Conservation (phyloP, 1,140 invertebrate species). For the Sinonovacula constricta region DNA sequence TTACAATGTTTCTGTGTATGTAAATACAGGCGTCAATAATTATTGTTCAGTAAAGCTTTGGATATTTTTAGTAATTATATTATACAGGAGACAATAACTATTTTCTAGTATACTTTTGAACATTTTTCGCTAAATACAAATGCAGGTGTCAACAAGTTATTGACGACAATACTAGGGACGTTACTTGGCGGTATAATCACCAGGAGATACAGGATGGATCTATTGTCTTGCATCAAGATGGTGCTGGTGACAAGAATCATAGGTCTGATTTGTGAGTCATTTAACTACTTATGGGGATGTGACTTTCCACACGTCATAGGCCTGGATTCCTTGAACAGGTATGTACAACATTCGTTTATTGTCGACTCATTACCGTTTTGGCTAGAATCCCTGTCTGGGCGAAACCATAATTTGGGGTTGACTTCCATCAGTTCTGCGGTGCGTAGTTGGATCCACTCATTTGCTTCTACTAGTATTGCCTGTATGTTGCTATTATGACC, state of each 20-base stretch:
- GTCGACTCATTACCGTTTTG: background rate
- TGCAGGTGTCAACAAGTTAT: conserved; percentile 31
- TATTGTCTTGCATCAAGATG: conserved; percentile 31
- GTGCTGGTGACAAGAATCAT: conserved; percentile 6
- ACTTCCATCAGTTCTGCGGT: background rate
- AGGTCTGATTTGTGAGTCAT: background rate
- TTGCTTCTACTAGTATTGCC: background rate
- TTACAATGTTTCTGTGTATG: too few species aligned
- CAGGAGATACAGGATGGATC: conserved; percentile 10
- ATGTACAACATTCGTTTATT: background rate
- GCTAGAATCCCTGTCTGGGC: background rate
- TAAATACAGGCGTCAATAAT: too few species aligned
- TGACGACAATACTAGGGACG: conserved; percentile 19
- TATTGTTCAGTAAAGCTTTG: too few species aligned
- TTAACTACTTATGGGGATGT: conserved; percentile 33
- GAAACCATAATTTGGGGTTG: too few species aligned
- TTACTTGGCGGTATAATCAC: conserved; percentile 45
- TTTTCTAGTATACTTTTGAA: too few species aligned
- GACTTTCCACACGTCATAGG: conserved; percentile 18
- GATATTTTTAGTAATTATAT: too few species aligned
- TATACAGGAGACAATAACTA: too few species aligned
- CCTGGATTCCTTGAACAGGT: conserved; percentile 1
- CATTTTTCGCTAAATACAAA: too few species aligned
- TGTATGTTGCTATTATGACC: background rate
- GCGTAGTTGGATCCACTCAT: background rate